phyloP scores from a whole-genome alignment of 2,888 invertebrate genomes.

The Ophraella communa region DNA sequence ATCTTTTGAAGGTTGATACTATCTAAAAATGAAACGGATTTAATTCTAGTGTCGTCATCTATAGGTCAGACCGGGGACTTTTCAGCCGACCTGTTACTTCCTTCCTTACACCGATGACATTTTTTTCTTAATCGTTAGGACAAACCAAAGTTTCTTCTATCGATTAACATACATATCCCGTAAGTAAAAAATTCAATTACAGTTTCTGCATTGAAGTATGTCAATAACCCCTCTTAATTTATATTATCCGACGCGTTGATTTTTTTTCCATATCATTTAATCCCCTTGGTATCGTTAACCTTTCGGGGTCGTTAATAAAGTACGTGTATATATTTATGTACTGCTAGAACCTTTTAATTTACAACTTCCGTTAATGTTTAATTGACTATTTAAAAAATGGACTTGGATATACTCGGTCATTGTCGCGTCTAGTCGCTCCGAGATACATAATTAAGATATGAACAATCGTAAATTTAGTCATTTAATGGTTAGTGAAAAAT shows the following conservation, averaged over 20 bases:
- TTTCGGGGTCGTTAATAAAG: conserved; percentile 3
- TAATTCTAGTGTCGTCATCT: too few species aligned
- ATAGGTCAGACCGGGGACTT: too few species aligned
- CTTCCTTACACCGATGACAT: too few species aligned
- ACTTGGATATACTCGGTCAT: conserved; percentile 40
- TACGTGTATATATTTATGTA: neutral
- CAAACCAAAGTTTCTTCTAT: too few species aligned
- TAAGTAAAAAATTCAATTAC: neutral
- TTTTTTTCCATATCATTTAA: conserved; percentile 17
- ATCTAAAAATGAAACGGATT: too few species aligned
- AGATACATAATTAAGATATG: conserved; percentile 22
- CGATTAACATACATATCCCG: too few species aligned
- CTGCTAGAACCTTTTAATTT: conserved; percentile 48
- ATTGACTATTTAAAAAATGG: conserved; percentile 44
- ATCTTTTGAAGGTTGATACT: too few species aligned
- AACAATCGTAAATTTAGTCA: neutral
- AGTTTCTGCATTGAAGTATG: neutral
- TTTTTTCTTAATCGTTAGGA: too few species aligned
- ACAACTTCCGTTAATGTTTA: conserved; percentile 48
- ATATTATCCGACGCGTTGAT: conserved; percentile 1
- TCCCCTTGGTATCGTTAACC: conserved; percentile 23
- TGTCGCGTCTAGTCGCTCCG: conserved; percentile 25
- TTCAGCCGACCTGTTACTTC: too few species aligned
- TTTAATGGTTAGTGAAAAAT: neutral
- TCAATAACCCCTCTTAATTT: neutral